Base-by-base conservation (phyloP, 2,797 vertebrate species). In the Poeciliopsis paucimaculata region DNA sequence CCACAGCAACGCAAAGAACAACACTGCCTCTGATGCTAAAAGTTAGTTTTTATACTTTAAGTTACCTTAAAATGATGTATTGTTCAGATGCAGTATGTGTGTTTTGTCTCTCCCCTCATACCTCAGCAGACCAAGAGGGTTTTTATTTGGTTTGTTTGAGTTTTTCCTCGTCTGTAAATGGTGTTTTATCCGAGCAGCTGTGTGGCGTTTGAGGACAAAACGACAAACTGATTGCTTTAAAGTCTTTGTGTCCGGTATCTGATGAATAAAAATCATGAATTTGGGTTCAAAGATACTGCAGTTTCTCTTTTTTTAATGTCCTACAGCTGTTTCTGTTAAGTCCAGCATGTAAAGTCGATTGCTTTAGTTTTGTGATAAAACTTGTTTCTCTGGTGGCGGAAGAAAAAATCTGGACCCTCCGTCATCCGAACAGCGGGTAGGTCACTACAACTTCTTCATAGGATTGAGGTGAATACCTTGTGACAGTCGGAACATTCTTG, bases 221-320 rank as follows among this genome's bases (percentile, higher is more conserved):
- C 36, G 72, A 82, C n/a, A 55, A 83, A 76, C 39, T 55, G 36
- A 78, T 72, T 76, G 86, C 84, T 91, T 91, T 87, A 77, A 73
- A 77, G 83, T 81, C 74, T 85, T 75, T 84, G 71, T 86, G 75
- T 91, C 89, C 34, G 26, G 57, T 36, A 70, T 85, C 55, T 8
- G 5, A 79, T 70, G 70, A 87, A 74, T 78, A 43, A 81, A 81
- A 72, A 18, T 26, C 23, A 73, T 79, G 81, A 60, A 31, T 87
- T 79, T 77, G 26, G 53, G 53, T 55, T 75, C 13, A 85, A 77
- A 88, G 41, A 64, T 89, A 47, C 83, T 87, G 80, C 75, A 91
- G 81, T 88, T 88, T 93, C 84, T 93, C 84, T 64, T 12, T 77
- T 77, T 34, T 77, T 82, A 82, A 86, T 82, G 93, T 95, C 95